Evolutionary conservation across 2,888 invertebrate genomes (phyloP), one percentile per base, ranked within the genome.

Genomic region (Mongoloraphidia duomilia): DNA sequence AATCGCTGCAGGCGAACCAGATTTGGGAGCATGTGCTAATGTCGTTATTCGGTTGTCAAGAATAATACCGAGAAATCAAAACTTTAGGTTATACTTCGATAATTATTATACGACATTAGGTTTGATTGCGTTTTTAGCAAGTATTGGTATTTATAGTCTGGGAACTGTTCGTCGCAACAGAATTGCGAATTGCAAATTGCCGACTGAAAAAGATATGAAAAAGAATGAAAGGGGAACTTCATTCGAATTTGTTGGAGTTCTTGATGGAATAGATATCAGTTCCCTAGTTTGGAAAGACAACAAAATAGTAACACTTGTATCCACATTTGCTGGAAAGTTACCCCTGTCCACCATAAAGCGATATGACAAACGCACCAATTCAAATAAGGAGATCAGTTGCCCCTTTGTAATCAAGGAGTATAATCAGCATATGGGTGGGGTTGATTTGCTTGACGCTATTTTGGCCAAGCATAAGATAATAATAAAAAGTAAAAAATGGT

Each of bases 211-310:
- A n/a, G n/a, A n/a, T n/a, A n/a, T n/a, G n/a, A n/a, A n/a, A n/a
- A n/a, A n/a, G n/a, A n/a, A n/a, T n/a, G n/a, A 13, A 48, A 49
- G 56, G 50, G 56, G 56, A 13, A 50, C 44, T 34, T 49, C 50
- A 11, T 42, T 49, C 42, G 56, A 54, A 49, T 51, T 49, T 40
- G 41, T 50, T 33, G 34, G 49, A 33, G 46, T 44, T 34, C 45
- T 45, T 43, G 50, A 54, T 37, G 50, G 40, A 14, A 46, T 50
- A 40, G 43, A 49, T 37, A 47, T 53, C 49, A 46, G 47, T 38
- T 55, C 41, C 47, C 57, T 61, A 37, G 47, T 54, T 12, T 63
- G 61, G 60, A 58, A 60, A 49, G 59, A 61, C 53, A 63, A 61
- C 51, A 61, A 63, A 56, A 48, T 56, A 50, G 62, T 63, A 10